Base-by-base conservation (phyloP, 92 coral and sea anemone species). In the Epizoanthus scotinus region DNA sequence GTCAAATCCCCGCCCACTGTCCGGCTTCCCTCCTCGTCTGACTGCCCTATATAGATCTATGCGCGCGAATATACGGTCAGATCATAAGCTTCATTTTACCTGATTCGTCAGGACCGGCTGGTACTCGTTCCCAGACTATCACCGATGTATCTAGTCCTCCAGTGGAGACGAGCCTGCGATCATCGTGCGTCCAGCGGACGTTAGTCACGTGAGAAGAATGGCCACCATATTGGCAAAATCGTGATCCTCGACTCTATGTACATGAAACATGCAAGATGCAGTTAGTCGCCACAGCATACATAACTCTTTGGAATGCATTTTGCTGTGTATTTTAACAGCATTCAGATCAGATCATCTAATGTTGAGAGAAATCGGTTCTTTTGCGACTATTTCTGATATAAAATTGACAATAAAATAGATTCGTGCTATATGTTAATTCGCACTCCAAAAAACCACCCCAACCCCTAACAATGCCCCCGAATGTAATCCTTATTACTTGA, bases 161-260 rank as follows among this genome's bases (percentile, higher is more conserved):
- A 78, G 99, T 95, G 62, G 99, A 85, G 67, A 95, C 90, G 58
- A 95, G 88, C 85, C 87, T 77, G 81, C 92, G 97, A 90, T 95
- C 99, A 75, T 95, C 98, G 71, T 82, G 84, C 25, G 96, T 91
- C 99, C 99, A 95, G 82, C 99, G 91, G 58, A 95, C 99, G 77
- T 95, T 95, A 40, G 99, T 95, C 89, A 95, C 99, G 91, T 95
- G 99, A 27, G 99, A 95, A 19, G 99, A 95, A 84, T 95, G 99
- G 47, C 99, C 99, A 61, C 62, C 82, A 65, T 93, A 95, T 42
- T 85, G 92, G 34, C 94, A 87, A 31, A 83, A 88, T 34, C 90
- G 88, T 44, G 98, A 96, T 10, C 91, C 91, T 38, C 93, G 98
- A 28, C 79, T 84, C 98, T 95, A 60, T 15, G 38, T 8, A 56